Conservation (phyloP, 2,888 invertebrate genomes). For the Lasius fuliginosus region DNA sequence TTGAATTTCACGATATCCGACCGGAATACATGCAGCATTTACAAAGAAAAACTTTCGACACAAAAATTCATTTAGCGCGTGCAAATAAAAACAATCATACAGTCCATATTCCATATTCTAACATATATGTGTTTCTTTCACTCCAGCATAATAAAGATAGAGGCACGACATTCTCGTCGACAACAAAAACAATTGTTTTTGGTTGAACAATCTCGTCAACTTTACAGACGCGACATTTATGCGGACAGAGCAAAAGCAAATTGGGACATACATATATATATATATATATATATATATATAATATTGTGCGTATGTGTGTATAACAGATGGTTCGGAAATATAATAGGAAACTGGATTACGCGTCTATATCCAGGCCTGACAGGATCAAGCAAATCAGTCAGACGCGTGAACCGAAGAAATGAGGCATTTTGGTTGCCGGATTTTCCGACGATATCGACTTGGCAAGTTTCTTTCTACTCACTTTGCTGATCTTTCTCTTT, state of each 20-base stretch:
- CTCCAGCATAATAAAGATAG: not conserved
- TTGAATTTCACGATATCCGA: slow-evolving; percentile 32
- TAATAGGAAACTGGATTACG: not conserved
- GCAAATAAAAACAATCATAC: not conserved
- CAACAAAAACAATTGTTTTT: not conserved
- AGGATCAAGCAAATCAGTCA: slow-evolving; percentile 3
- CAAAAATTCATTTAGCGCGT: not conserved
- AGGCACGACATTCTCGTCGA: not conserved
- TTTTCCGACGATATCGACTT: slow-evolving; percentile 39
- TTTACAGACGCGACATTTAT: not conserved
- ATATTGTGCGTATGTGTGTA: not conserved
- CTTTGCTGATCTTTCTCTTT: slow-evolving; percentile 46
- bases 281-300: no score
- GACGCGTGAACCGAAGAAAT: not conserved
- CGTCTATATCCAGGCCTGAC: not conserved
- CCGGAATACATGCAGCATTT: not conserved
- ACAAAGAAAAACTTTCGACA: not conserved
- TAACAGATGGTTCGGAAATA: not conserved
- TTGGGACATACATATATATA: no score
- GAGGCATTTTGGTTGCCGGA: slow-evolving; percentile 2
- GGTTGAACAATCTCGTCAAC: not conserved
- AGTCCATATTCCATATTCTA: not conserved
- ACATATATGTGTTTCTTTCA: not conserved
- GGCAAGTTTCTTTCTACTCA: slow-evolving; percentile 32
- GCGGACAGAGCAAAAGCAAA: not conserved